These are phyloP conservation scores for Antedon mediterranea DNA, from an alignment of 53 echinoderm and acorn worm species.

Conservation along the genomic window DNA sequence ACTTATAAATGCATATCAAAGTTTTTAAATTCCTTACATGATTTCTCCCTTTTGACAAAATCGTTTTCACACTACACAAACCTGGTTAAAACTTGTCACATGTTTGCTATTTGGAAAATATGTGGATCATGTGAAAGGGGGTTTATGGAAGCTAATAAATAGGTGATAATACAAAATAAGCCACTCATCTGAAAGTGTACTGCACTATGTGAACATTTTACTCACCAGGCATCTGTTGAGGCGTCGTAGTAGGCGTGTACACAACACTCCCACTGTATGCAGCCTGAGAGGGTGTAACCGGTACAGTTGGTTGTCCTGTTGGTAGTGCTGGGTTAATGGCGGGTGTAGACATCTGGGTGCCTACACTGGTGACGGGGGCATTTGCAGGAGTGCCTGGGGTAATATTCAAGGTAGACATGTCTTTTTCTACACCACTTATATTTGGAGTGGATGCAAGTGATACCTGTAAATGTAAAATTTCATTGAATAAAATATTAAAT, in stretches of 20 bases:
- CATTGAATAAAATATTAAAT: background rate
- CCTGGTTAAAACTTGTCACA: too few species aligned
- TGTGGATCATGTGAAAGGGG: too few species aligned
- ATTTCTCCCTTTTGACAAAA: too few species aligned
- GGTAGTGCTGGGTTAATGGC: constrained; percentile 37
- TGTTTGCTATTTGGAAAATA: too few species aligned
- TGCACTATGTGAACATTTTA: too few species aligned
- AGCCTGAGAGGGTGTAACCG: constrained; percentile 15
- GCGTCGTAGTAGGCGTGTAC: background rate
- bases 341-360: background rate
- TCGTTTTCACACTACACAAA: too few species aligned
- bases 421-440: constrained; percentile 28
- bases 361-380: background rate
- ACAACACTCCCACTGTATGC: background rate
- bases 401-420: constrained; percentile 24
- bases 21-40: too few species aligned
- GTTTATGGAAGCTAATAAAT: too few species aligned
- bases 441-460: constrained; percentile 46
- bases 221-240: background rate
- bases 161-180: too few species aligned
- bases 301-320: constrained; percentile 64
- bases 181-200: too few species aligned
- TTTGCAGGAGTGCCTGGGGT: constrained; percentile 2
- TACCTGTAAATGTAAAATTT: constrained; percentile 15
- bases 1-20: too few species aligned